Percentiles rank a stretch among this genome's conserved stretches.
These are phyloP conservation scores for Eulithis testata DNA, from an alignment of 2,888 invertebrate species.

Conservation along the genomic window DNA sequence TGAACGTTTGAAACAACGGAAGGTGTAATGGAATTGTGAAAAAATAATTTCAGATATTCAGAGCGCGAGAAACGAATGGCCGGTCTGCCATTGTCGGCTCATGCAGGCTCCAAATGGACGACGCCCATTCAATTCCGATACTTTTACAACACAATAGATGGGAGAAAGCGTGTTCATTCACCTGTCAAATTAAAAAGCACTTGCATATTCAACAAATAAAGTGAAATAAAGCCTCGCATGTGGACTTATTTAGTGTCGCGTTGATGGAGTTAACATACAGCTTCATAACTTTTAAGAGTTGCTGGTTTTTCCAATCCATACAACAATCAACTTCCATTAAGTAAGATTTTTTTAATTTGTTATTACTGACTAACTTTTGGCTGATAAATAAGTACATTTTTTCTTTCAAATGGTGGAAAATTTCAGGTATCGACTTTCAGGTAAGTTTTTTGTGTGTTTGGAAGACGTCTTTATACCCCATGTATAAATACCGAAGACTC, in stretches of 20 bases:
- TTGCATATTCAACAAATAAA: constrained; percentile 68
- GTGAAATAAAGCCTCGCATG: constrained; percentile 49
- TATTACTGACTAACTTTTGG: no score
- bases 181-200: constrained; percentile 83
- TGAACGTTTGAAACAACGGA: constrained; percentile 49
- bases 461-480: no score
- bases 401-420: no score
- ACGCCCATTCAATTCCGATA: constrained; percentile 81
- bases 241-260: constrained; percentile 28
- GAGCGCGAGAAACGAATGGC: constrained; percentile 68
- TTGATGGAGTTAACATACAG: constrained; percentile 30
- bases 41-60: constrained; percentile 77
- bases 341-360: no score
- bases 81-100: constrained; percentile 72
- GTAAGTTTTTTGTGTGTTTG: no score
- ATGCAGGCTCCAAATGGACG: constrained; percentile 77
- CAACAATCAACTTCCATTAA: neutral
- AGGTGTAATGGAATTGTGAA: constrained; percentile 70
- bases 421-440: no score
- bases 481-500: no score
- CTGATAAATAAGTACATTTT: no score
- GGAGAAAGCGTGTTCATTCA: constrained; percentile 80
- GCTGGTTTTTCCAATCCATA: constrained; percentile 1
- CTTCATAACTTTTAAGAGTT: neutral
- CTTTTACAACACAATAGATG: constrained; percentile 81